phyloP scores from a whole-genome alignment of 2,888 invertebrate genomes.

The Amaurobius ferox region DNA sequence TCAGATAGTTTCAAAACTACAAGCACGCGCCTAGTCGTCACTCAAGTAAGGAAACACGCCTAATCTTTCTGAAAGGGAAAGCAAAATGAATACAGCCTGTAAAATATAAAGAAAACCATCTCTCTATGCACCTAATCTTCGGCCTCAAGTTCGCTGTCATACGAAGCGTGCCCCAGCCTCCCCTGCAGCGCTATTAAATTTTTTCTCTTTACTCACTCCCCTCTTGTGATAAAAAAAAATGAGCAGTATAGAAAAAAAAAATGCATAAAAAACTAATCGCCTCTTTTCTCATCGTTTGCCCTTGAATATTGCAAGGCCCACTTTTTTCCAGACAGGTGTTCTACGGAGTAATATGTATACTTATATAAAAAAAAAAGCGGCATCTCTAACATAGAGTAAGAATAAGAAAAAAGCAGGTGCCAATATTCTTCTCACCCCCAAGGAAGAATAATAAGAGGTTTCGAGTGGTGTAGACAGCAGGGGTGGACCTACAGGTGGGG shows the following conservation, averaged over 20 bases:
- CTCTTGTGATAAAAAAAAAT: background rate
- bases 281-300: background rate
- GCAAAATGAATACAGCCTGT: no score
- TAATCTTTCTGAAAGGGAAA: no score
- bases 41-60: no score
- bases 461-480: background rate
- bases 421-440: background rate
- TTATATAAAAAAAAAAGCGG: background rate
- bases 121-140: conserved; percentile 24
- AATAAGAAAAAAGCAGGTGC: background rate
- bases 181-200: background rate
- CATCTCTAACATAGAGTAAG: background rate
- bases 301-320: no score
- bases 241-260: background rate
- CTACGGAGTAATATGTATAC: no score
- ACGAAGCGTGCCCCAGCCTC: conserved; percentile 18
- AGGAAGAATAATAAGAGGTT: background rate
- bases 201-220: conserved; percentile 20
- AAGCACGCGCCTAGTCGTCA: no score
- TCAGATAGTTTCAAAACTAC: no score
- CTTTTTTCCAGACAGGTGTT: conserved; percentile 8
- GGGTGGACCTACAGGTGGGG: background rate
- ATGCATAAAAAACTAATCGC: background rate
- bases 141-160: conserved; percentile 37
- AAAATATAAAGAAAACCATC: no score